Base-by-base conservation (phyloP, 2,888 invertebrate genomes). In the Andrena haemorrhoa region DNA sequence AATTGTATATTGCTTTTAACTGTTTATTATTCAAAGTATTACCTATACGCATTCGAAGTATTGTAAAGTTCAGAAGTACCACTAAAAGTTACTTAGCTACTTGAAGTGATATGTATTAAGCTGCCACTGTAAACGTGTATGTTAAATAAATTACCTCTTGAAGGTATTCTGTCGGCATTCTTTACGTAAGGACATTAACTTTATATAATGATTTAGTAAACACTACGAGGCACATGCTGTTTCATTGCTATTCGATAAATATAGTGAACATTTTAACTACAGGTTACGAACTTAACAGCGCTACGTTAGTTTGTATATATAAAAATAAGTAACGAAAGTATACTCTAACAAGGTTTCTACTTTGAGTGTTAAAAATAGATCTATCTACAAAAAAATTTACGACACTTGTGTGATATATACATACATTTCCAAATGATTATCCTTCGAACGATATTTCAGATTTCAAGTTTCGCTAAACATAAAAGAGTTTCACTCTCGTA, bases 101-200 rank as follows among this genome's bases (percentile, higher is more conserved):
- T 88, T 79, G 79, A 79, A 74, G 82, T 89, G 88, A 88, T 88
- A 89, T 87, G 86, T 89, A 85, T 86, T 87, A 90, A 91, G 91
- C 89, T 91, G 90, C 88, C 88, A 88, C 82, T 89, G 84, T 86
- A 88, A 89, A 85, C 88, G 87, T 86, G 86, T 72, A 84, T 86
- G 82, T 84, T 80, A 89, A 91, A 90, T 91, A 91, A 91, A 88
- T 91, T 89, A 91, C 86, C 88, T 82, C 83, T 83, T 83, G 82
- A 82, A 86, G 82, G 83, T 83, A 76, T 49, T 49, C 35, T 49
- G 63, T 49, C 66, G 66, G 35, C 41, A 73, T 79, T 53, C 74
- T 89, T 83, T 73, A 85, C 83, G 58, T 69, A 74, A 72, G 63
- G 56, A 75, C 83, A 79, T 65, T 84, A 82, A 75, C 83, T 86